phyloP scores from a whole-genome alignment of 2,888 invertebrate species.

The Campopleginae sp. region DNA sequence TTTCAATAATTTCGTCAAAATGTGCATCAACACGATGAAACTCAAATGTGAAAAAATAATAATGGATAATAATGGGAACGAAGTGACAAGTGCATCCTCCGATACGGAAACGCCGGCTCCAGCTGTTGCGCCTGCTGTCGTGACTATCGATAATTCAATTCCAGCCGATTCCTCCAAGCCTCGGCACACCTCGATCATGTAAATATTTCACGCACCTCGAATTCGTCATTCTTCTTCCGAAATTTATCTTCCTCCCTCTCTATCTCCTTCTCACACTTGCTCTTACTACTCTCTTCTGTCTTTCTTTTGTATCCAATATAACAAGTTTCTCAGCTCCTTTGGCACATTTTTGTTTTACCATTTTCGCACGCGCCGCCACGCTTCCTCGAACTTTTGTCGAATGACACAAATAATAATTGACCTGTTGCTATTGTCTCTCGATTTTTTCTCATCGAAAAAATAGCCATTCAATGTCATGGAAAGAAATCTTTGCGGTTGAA shows the following conservation, averaged over 20 bases:
- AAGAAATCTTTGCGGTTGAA: neutral
- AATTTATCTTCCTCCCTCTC: constrained; percentile 32
- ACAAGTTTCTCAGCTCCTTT: neutral
- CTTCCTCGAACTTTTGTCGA: neutral
- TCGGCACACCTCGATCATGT: constrained; percentile 82
- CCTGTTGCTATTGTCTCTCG: neutral
- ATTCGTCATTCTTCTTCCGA: constrained; percentile 29
- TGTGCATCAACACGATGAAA: constrained; percentile 81
- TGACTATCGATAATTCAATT: constrained; percentile 62
- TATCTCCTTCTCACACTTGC: neutral
- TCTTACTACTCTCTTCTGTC: neutral
- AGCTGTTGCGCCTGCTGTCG: constrained; percentile 66
- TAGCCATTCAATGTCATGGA: neutral
- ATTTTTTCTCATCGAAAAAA: neutral
- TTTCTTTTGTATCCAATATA: neutral
- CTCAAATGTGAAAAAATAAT: constrained; percentile 80
- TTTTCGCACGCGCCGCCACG: neutral
- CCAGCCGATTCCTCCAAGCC: constrained; percentile 72
- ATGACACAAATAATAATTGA: constrained; percentile 4
- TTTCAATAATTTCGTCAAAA: constrained; percentile 66
- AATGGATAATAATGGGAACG: constrained; percentile 75
- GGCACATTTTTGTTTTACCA: neutral
- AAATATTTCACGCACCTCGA: constrained; percentile 73
- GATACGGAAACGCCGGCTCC: constrained; percentile 73
- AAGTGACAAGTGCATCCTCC: constrained; percentile 73